phyloP scores from a whole-genome alignment of 2,797 vertebrate genomes.

The Enteromius afrohamiltoni region DNA sequence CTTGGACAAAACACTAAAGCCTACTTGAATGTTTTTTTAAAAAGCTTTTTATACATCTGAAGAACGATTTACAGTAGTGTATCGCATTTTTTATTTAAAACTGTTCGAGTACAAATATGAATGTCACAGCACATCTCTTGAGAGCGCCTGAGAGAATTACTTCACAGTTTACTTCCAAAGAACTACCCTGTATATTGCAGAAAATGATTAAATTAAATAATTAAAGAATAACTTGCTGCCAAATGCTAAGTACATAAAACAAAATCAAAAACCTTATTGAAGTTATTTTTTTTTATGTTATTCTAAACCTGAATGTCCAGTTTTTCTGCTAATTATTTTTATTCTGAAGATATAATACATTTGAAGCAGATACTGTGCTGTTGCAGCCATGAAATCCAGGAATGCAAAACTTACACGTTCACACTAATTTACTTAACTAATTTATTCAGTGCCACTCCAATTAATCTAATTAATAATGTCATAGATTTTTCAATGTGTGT shows the following conservation, averaged over 20 bases:
- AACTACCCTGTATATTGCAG: not conserved
- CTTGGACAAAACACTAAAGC: slow-evolving; percentile 26
- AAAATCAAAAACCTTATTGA: not conserved
- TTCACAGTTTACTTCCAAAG: slow-evolving; percentile 20
- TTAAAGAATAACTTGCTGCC: not conserved
- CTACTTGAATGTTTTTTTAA: slow-evolving; percentile 32
- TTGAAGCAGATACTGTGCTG: not conserved
- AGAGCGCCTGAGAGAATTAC: not conserved
- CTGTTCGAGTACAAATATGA: not conserved
- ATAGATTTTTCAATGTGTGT: not conserved
- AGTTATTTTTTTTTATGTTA: not conserved
- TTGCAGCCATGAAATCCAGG: not conserved
- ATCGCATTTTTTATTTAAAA: not conserved
- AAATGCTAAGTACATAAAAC: not conserved
- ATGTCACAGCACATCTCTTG: not conserved
- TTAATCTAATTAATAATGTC: not conserved
- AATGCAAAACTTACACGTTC: not conserved
- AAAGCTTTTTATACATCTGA: not conserved
- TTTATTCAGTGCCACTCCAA: not conserved
- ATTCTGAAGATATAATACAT: not conserved
- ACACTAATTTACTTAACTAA: slow-evolving; percentile 9
- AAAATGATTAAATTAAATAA: too few species aligned
- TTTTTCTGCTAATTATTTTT: not conserved
- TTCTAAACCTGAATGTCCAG: not conserved
- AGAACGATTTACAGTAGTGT: not conserved